Conservation (phyloP, 2,797 vertebrate genomes). For the Acomys russatus region DNA sequence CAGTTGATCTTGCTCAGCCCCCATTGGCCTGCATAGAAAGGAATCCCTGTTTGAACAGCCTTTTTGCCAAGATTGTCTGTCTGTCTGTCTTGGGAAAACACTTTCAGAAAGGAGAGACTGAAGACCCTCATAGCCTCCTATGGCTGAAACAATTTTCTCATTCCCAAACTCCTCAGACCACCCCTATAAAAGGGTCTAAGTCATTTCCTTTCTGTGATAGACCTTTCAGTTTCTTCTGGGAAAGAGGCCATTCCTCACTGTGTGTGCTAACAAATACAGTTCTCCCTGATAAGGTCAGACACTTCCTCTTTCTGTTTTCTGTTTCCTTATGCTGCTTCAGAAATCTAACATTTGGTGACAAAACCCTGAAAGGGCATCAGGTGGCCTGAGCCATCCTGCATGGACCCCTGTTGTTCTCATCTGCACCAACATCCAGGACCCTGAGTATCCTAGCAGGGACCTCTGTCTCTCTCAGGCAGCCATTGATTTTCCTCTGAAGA, state of each 20-base stretch:
- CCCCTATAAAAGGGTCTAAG: too few relatives aligned
- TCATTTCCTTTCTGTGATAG: too few relatives aligned
- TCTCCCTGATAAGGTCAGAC: too few relatives aligned
- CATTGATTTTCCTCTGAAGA: not conserved
- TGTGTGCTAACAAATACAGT: too few relatives aligned
- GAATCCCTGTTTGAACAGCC: not conserved
- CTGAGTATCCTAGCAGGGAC: not conserved
- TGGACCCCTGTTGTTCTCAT: not conserved
- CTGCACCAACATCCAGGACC: not conserved
- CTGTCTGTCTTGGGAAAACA: not conserved
- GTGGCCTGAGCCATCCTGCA: not conserved
- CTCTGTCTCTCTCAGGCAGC: not conserved
- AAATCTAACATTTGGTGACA: too few relatives aligned
- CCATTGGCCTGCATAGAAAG: not conserved
- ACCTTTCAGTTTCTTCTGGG: too few relatives aligned
- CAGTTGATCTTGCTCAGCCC: not conserved
- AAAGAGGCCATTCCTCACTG: too few relatives aligned
- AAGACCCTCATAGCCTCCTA: not conserved
- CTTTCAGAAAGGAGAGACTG: not conserved
- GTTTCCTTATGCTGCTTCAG: too few relatives aligned
- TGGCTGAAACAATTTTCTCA: not conserved
- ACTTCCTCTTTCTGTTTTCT: too few relatives aligned
- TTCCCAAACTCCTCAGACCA: not conserved
- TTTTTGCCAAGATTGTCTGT: not conserved
- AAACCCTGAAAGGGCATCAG: too few relatives aligned